phyloP scores from a whole-genome alignment of 2,888 invertebrate genomes.

The Tuta absoluta region DNA sequence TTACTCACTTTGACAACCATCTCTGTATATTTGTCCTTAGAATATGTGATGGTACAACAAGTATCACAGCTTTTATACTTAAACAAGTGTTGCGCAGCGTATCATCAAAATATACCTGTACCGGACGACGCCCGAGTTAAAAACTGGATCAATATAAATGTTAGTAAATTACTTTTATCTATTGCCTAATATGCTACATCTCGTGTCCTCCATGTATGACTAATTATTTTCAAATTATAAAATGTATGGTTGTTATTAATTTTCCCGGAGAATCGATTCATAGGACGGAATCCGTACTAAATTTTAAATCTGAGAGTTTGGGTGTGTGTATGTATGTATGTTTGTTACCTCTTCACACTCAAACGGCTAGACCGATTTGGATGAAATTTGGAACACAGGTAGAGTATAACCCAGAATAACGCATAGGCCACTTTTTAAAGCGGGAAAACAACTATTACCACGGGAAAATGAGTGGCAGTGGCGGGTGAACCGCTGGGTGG shows the following conservation, averaged over 20 bases:
- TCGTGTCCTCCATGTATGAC: slow-evolving; percentile 16
- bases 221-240: slow-evolving; percentile 11
- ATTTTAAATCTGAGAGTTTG: too few relatives aligned
- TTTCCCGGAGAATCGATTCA: not conserved
- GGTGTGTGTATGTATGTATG: too few relatives aligned
- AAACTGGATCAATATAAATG: slow-evolving; percentile 45
- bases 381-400: too few relatives aligned
- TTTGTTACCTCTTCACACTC: too few relatives aligned
- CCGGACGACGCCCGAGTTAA: slow-evolving; percentile 41
- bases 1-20: slow-evolving; percentile 72
- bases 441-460: too few relatives aligned
- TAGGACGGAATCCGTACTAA: too few relatives aligned
- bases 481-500: too few relatives aligned
- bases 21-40: slow-evolving; percentile 56
- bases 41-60: slow-evolving; percentile 51
- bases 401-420: too few relatives aligned
- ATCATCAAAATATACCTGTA: slow-evolving; percentile 28
- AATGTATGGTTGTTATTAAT: slow-evolving; percentile 6
- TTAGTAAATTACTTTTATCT: not conserved
- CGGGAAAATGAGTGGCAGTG: too few relatives aligned
- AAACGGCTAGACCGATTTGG: too few relatives aligned
- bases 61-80: slow-evolving; percentile 60
- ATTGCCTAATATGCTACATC: slow-evolving; percentile 2
- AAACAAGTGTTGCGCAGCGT: slow-evolving; percentile 25
- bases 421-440: too few relatives aligned